Conservation (phyloP, 2,113 vertebrate species). For the Rhipidura dahli region DNA sequence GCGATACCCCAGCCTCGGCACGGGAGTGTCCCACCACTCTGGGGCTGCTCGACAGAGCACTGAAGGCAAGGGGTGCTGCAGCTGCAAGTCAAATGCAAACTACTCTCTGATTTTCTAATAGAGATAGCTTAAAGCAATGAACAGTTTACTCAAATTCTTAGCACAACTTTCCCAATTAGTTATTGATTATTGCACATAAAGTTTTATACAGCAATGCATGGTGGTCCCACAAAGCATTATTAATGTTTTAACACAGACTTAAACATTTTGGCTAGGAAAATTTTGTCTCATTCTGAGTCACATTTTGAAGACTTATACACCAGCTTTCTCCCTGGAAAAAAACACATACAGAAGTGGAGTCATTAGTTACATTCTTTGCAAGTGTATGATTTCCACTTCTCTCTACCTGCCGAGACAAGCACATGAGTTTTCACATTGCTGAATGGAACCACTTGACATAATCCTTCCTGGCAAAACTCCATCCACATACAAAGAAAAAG, state of each 20-base stretch:
- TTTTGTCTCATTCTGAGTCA: background rate
- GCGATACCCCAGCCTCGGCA: rapidly evolving
- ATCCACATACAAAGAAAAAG: background rate
- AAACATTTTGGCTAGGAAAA: background rate
- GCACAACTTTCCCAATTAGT: background rate
- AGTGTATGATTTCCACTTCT: conserved; percentile 3
- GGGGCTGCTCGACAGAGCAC: background rate
- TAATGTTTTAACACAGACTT: background rate
- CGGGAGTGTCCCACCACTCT: background rate
- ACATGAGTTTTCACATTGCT: background rate
- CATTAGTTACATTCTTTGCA: conserved; percentile 16
- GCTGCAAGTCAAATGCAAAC: background rate
- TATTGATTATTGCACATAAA: background rate
- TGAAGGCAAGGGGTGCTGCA: background rate
- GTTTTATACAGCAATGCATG: background rate
- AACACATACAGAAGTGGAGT: background rate
- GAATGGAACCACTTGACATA: conserved; percentile 53
- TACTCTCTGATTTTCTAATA: background rate
- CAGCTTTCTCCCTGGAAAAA: background rate
- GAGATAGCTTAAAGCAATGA: background rate
- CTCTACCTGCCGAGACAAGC: conserved; percentile 45
- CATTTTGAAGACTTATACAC: background rate
- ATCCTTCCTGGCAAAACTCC: conserved; percentile 41
- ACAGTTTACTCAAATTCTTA: background rate
- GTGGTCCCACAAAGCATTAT: background rate